These are phyloP conservation scores for Zaprionus lachaisei DNA, from an alignment of 1,140 invertebrate genomes.

Conservation along the genomic window DNA sequence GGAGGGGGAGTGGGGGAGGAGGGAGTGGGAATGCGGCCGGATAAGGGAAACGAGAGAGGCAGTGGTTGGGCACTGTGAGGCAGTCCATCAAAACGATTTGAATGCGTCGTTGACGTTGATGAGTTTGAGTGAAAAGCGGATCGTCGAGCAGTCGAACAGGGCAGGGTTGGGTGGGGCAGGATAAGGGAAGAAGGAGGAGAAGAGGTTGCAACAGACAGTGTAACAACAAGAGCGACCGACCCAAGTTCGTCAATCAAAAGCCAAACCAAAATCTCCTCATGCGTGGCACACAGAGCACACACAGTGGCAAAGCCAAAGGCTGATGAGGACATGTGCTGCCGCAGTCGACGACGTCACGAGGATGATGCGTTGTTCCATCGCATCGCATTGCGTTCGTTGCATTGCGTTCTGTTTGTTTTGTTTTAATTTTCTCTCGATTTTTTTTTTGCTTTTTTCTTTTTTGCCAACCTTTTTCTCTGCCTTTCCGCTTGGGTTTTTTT, in stretches of 20 bases:
- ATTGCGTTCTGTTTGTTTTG: conserved; percentile 73
- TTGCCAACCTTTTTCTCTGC: conserved; percentile 45
- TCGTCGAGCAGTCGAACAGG: conserved; percentile 45
- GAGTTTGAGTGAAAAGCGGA: conserved; percentile 81
- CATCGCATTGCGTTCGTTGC: conserved; percentile 31
- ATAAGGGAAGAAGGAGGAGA: too few relatives aligned
- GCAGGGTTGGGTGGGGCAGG: neutral
- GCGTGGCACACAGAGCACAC: conserved; percentile 60
- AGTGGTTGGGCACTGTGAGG: conserved; percentile 22
- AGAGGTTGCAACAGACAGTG: neutral
- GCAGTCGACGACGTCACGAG: conserved; percentile 35
- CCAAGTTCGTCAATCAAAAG: conserved; percentile 82
- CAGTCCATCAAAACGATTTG: conserved; percentile 84
- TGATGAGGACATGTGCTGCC: conserved; percentile 52
- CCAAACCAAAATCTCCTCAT: conserved; percentile 81
- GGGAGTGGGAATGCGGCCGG: neutral
- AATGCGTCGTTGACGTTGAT: conserved; percentile 84
- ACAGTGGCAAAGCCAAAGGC: conserved; percentile 62
- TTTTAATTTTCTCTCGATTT: conserved; percentile 83
- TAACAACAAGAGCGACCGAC: conserved; percentile 25
- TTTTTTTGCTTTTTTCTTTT: conserved; percentile 53
- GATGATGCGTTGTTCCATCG: conserved; percentile 42
- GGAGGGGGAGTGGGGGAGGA: conserved; percentile 10
- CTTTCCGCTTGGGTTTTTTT: conserved; percentile 43
- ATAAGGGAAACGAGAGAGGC: conserved; percentile 24